Evolutionary conservation across 2,888 invertebrate genomes (phyloP), one percentile per base, ranked within the genome.

Genomic region (Ennomos fuscantarius): DNA sequence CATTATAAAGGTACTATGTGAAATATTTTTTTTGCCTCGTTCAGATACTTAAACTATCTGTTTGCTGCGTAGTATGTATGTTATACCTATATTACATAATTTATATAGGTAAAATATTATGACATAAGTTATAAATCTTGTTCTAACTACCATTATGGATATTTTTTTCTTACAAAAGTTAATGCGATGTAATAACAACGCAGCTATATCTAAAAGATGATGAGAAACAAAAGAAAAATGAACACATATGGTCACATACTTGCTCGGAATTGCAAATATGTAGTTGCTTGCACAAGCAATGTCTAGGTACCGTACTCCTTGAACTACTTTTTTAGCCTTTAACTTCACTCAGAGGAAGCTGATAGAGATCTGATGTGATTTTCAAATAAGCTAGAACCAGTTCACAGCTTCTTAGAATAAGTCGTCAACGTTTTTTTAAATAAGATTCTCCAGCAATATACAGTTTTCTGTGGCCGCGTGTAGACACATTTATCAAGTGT

Each of bases 141-240:
- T 6, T 24, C 5, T 24, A 3, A 6, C 6, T 24, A 24, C 24
- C 24, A 24, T 24, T 24, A 6, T 24, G 6, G 24, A 2, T 24
- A 24, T 24, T 1, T 24, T 3, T 24, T 24, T 24, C 24, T 3
- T 24, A 6, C 24, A 24, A 24, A 24, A 24, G 6, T 24, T 24
- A 24, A 24, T 6, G 55, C 49, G 66, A 61, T 78, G 81, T 85
- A 86, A 88, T 87, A 86, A 86, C 79, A 87, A 85, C 24, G 72
- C 70, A 75, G 71, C 84, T 89, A 89, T 89, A 83, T 89, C 89
- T 86, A 83, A 74, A 72, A 80, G 81, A 80, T 86, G 85, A 89
- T 88, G 82, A 81, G 81, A 86, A 86, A 88, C 88, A 84, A 86
- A 85, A 88, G 89, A 87, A 87, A 89, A 43, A 43, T 43, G 32